These are phyloP conservation scores for Florisuga fusca DNA, from an alignment of 2,797 vertebrate genomes.

Conservation along the genomic window DNA sequence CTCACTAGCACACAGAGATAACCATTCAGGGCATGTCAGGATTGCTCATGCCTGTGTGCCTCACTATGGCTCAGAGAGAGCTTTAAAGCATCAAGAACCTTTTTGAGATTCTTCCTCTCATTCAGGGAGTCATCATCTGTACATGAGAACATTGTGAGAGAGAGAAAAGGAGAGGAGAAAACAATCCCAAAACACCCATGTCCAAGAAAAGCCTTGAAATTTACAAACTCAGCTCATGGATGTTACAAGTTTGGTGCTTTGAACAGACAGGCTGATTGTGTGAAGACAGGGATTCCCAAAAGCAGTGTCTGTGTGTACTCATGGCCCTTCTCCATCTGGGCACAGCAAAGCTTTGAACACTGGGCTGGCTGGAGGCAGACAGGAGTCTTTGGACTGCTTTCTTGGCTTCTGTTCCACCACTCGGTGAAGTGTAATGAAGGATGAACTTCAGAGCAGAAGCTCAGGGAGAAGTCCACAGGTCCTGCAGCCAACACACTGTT, in stretches of 20 bases:
- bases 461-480: background rate
- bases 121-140: background rate
- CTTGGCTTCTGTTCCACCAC: background rate
- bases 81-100: background rate
- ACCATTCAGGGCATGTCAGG: background rate
- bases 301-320: background rate
- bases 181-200: background rate
- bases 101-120: background rate
- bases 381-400: background rate
- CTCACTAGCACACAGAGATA: background rate
- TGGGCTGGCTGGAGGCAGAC: background rate
- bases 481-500: rapidly evolving
- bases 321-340: background rate
- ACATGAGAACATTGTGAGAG: background rate
- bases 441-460: background rate
- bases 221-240: background rate
- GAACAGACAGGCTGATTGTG: background rate
- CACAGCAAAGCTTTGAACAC: background rate
- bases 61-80: background rate
- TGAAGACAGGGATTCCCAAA: background rate
- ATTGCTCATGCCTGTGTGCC: background rate
- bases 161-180: background rate
- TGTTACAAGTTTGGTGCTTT: background rate
- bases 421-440: background rate
- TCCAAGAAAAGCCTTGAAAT: background rate